Conservation (phyloP, 2,797 vertebrate genomes). For the Lemur catta region DNA sequence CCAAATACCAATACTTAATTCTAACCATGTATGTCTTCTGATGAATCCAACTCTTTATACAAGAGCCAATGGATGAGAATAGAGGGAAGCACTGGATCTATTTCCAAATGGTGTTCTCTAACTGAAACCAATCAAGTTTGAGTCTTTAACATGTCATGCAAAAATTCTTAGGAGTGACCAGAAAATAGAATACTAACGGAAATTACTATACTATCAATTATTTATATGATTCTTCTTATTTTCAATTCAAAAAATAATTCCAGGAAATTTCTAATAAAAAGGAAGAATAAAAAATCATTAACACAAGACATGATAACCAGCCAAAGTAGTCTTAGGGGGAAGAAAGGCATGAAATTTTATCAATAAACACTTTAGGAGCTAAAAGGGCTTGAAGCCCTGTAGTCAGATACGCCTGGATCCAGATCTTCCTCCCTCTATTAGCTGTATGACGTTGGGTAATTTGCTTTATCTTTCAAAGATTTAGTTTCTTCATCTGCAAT, state of each 20-base stretch:
- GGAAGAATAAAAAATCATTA: background rate
- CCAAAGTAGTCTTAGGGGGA: background rate
- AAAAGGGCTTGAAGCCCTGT: background rate
- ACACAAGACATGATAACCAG: background rate
- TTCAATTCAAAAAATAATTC: conserved; percentile 28
- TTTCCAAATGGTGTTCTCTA: background rate
- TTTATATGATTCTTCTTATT: conserved; percentile 6
- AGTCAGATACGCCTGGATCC: background rate
- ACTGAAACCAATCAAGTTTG: background rate
- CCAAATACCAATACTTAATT: background rate
- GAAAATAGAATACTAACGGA: conserved; percentile 1
- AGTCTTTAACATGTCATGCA: background rate
- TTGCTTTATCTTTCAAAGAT: background rate
- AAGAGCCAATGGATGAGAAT: background rate
- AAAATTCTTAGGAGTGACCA: background rate
- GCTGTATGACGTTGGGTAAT: background rate
- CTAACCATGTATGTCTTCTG: background rate
- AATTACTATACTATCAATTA: background rate
- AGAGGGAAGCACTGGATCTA: background rate
- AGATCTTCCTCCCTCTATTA: background rate
- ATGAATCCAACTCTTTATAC: background rate
- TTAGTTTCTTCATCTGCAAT: background rate
- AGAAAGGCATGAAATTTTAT: background rate
- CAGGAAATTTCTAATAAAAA: background rate
- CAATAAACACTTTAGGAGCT: background rate